Base-by-base conservation (phyloP, 2,888 invertebrate species). In the Rutpela maculata region DNA sequence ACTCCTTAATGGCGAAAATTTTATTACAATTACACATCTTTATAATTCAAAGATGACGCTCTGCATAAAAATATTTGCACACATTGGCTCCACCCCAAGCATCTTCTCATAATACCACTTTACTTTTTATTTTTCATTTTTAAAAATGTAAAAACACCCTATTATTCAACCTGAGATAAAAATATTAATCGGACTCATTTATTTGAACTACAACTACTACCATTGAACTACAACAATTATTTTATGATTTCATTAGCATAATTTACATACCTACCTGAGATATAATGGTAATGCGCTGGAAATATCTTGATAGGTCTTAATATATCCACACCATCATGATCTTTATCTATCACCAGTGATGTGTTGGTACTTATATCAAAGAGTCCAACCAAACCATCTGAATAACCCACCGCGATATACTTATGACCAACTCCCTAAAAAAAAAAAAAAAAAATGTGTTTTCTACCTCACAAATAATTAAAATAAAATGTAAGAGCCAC, bases 371-470 rank as follows among this genome's bases (percentile, higher is more conserved):
- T 88, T 18, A 95, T 83, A 86, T 95, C 91, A 90, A 92, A 95
- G n/a, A 93, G 87, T 4, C 93, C 94, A 1, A 93, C 91, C 38
- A 92, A 90, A 0, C 95, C 95, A 86, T 94, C 93, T 0, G 93
- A 91, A 85, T 94, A 95, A 1, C 95, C 95, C 1, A 93, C 94
- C n/a, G 92, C 91, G 63, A 95, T 88, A 43, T 90, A 88, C 10
- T 89, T 89, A 83, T 93, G 93, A 0, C 90, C 91, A 81, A 89
- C 89, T 87, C 91, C 90, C 92, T 93, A 84, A 31, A 90, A 90
- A 10, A 26, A 26, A 10, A 26, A 26, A 17, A 43, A 38, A 17
- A 60, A 19, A 43, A 31, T 85, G 90, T 18, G n/a, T 56, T 56
- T 56, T 17, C 18, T 10, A 35, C 9, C 7, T 35, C 7, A 35